phyloP scores from a whole-genome alignment of 2,113 vertebrate species.

The Thalassoma bifasciatum region DNA sequence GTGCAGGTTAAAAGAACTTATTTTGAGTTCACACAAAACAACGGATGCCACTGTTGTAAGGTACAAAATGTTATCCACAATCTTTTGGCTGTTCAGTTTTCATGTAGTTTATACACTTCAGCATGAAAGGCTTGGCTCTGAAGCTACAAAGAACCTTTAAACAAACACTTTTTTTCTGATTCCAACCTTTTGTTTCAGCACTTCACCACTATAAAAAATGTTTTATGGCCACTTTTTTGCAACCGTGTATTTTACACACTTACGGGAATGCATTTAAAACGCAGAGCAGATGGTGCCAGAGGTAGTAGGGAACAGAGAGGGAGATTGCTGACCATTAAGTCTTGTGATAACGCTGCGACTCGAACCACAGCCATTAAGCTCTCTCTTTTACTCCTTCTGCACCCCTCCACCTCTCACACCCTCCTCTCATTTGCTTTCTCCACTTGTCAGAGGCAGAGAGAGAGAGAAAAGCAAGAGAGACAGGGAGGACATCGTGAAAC shows the following conservation, averaged over 20 bases:
- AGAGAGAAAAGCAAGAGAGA: slow-evolving; percentile 25
- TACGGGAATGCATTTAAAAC: slow-evolving; percentile 54
- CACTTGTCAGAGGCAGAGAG: slow-evolving; percentile 40
- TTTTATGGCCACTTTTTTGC: slow-evolving; percentile 46
- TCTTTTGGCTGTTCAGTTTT: not conserved
- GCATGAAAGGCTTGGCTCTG: not conserved
- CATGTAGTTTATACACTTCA: not conserved
- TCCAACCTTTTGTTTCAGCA: slow-evolving; percentile 46
- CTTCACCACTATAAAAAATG: slow-evolving; percentile 26
- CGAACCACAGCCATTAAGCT: slow-evolving; percentile 59
- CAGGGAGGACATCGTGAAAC: slow-evolving; percentile 56
- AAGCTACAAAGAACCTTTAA: slow-evolving; percentile 4
- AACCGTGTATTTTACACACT: slow-evolving; percentile 61
- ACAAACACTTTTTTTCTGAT: slow-evolving; percentile 4
- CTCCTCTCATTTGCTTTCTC: slow-evolving; percentile 63
- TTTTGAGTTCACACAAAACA: not conserved
- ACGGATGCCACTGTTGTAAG: too few relatives aligned
- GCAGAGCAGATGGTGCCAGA: slow-evolving; percentile 75
- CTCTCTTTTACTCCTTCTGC: slow-evolving; percentile 6
- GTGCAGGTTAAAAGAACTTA: not conserved
- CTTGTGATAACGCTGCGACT: slow-evolving; percentile 71
- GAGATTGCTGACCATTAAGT: slow-evolving; percentile 73
- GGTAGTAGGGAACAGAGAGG: slow-evolving; percentile 6
- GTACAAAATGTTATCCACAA: not conserved
- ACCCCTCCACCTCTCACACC: slow-evolving; percentile 10